Evolutionary conservation across 2,113 vertebrate species (phyloP), one percentile per base, ranked within the genome.

Genomic region (Hydrolagus affinis): DNA sequence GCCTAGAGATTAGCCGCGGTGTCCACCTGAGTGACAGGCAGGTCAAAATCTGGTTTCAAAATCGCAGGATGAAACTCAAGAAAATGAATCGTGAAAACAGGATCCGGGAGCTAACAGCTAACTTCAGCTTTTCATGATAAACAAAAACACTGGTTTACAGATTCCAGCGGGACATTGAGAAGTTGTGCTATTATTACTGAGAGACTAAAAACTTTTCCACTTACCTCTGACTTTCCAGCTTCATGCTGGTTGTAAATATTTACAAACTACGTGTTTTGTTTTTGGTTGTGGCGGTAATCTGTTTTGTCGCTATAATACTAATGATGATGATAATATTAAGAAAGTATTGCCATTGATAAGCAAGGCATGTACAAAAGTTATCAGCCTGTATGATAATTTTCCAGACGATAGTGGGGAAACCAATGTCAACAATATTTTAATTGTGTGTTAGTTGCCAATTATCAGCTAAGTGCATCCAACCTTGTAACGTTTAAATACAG

Each of bases 11-110:
- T 95, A 98, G 97, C 94, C 97, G 97, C 91, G 94, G 96, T 88
- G 97, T 99, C 90, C 96, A 99, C 92, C 96, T 99, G 92, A 97
- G 96, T 90, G 98, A 99, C 96, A 97, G 98, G 96, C 98, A 99
- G 94, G 98, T 99, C 87, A 99, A 99, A 94, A 99, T 99, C 93
- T 99, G 98, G 98, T 99, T 99, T 94, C 98, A 99, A 92, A 99
- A 99, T 92, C 95, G 97, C 90, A 96, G 97, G 89, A 99, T 99
- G 98, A 99, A 99, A 95, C 95, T 99, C 92, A 99, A 99, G 96
- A 99, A 99, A 94, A 99, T 99, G 97, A 99, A 97, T 93, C 93
- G 98, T 88, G 98, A 99, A 89, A 99, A 96, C 88, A 93, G 98
- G 89, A 98, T 98, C 91, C 96, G 98, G 87, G 97, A 99, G 94